These are phyloP conservation scores for Drosophila sturtevanti DNA, from an alignment of 1,140 invertebrate species.

Conservation along the genomic window DNA sequence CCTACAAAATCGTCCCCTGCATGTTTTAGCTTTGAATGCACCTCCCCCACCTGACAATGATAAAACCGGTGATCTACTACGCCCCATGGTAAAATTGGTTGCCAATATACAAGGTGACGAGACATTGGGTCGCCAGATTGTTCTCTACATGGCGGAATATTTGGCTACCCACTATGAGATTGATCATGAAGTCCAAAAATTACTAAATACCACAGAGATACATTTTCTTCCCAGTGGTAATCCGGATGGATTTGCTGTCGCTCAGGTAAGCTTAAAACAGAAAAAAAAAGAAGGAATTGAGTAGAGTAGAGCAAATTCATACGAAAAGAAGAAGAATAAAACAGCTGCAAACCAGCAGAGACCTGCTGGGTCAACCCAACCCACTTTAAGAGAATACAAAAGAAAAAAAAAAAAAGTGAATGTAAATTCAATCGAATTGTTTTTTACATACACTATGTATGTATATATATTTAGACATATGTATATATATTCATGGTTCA, in stretches of 20 bases:
- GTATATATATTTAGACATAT: not conserved
- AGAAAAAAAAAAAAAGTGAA: conserved; percentile 18
- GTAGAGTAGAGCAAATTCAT: too few species aligned
- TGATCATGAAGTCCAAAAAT: conserved; percentile 86
- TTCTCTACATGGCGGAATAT: conserved; percentile 93
- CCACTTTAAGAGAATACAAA: not conserved
- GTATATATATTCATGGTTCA: not conserved
- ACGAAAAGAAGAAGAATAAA: conserved; percentile 3
- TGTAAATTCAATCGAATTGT: conserved; percentile 15
- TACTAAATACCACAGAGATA: conserved; percentile 93
- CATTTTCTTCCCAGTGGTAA: conserved; percentile 96
- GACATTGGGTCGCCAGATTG: conserved; percentile 92
- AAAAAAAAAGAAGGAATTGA: not conserved
- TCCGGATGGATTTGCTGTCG: conserved; percentile 94
- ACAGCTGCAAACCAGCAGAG: conserved; percentile 8
- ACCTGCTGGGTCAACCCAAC: not conserved
- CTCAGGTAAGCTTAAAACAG: conserved; percentile 85
- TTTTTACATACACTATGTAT: not conserved
- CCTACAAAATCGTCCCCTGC: conserved; percentile 88
- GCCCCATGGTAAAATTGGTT: conserved; percentile 97
- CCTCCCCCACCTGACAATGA: conserved; percentile 23
- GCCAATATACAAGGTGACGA: conserved; percentile 99
- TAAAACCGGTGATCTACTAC: conserved; percentile 54
- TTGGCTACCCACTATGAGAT: conserved; percentile 89
- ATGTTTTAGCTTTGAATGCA: conserved; percentile 85